Base-by-base conservation (phyloP, 2,888 invertebrate species). In the Campoplex nolae region DNA sequence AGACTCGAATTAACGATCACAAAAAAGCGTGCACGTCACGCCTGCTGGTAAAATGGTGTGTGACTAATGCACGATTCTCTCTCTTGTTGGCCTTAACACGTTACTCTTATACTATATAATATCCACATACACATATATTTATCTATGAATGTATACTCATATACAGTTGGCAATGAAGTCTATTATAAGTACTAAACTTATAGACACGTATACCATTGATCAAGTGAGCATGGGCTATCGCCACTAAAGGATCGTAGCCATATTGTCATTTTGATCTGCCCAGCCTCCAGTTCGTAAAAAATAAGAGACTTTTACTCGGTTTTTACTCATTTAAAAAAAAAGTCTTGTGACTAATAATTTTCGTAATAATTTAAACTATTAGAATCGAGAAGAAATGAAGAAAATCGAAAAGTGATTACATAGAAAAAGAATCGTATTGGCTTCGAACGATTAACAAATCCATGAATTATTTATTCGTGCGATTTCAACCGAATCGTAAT, bases 31-130 rank as follows among this genome's bases (percentile, higher is more conserved):
- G 88, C 88, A 83, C 93, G 94, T 94, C 94, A 94, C 94, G 94
- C 93, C 93, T 93, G 93, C 92, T 94, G 91, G 92, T 92, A 94
- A 94, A 94, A 94, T 94, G 92, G 92, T 90, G 93, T 93, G 94
- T 94, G 94, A 94, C 94, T 94, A 94, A 94, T 93, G 91, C 90
- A 89, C 89, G 90, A 91, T 91, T 91, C 91, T 91, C 88, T 89
- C 88, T 89, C 88, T 89, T 87, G 82, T 76, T 79, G 70, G 75
- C 74, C 74, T 87, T 74, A 54, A 74, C 77, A 45, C 77, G 70
- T 71, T 65, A 80, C 32, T 65, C 75, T 51, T 71, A 45, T 74
- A 16, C 62, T 62, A 6, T 56, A 67, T 75, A 67, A 83, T 85
- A 76, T 75, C 85, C 78, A 35, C 62, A 32, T 16, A 13, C 62